Percentiles rank a stretch among this genome's conserved stretches.
Conservation (phyloP, 2,113 vertebrate species). For the Varanus komodoensis region DNA sequence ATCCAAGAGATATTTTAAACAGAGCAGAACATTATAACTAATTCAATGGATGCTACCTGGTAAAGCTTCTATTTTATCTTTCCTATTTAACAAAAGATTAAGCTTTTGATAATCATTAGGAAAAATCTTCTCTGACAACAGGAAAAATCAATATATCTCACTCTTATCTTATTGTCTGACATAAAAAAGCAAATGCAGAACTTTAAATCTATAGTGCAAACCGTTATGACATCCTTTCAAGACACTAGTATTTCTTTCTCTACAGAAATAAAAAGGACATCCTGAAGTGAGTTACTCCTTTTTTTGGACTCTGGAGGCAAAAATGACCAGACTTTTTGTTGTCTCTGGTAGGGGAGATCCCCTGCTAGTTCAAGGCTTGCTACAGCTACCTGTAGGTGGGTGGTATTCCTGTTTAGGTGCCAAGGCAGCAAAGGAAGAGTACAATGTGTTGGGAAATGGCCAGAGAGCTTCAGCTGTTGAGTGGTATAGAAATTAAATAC, state of each 20-base stretch:
- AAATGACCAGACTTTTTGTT: neutral
- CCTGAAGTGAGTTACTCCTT: neutral
- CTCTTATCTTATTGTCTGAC: neutral
- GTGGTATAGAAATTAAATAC: too few species aligned
- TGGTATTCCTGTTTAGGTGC: too few species aligned
- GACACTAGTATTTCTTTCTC: neutral
- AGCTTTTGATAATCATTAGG: neutral
- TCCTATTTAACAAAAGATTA: neutral
- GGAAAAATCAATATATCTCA: neutral
- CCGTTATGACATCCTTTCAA: neutral
- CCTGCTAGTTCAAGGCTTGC: neutral
- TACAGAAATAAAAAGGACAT: neutral
- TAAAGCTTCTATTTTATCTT: neutral
- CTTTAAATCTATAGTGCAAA: slow-evolving; percentile 8
- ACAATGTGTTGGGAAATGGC: too few species aligned
- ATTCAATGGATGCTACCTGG: neutral
- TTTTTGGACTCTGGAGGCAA: too few species aligned
- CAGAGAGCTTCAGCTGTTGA: too few species aligned
- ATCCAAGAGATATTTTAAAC: neutral
- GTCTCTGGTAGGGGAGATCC: neutral
- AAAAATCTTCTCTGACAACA: neutral
- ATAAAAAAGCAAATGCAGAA: neutral
- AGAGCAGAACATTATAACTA: neutral
- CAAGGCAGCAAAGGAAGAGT: too few species aligned
- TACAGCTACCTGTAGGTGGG: neutral